Evolutionary conservation across 2,113 vertebrate species (phyloP).

Genomic region (Nyctibius bracteatus): DNA sequence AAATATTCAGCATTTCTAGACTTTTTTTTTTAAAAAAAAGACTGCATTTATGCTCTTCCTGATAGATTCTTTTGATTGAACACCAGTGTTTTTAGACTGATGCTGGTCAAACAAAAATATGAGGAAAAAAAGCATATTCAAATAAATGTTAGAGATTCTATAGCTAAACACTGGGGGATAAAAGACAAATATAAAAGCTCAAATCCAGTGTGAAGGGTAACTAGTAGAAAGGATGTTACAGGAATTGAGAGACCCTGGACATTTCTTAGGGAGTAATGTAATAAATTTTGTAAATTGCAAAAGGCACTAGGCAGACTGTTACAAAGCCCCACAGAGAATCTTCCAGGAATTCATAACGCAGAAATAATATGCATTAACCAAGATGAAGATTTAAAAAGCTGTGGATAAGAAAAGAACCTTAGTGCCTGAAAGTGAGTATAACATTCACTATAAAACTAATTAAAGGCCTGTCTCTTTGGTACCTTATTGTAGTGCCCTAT

Average conservation of each 20-base stretch:
- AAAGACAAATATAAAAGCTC: background rate
- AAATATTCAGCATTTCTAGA: background rate
- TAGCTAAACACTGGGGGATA: background rate
- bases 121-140: background rate
- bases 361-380: background rate
- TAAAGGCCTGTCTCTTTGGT: background rate
- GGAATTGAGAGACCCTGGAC: background rate
- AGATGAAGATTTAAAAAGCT: slow-evolving; percentile 27
- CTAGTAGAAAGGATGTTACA: background rate
- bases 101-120: background rate
- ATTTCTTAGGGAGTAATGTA: slow-evolving; percentile 10
- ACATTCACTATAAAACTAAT: background rate
- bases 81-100: background rate
- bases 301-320: background rate
- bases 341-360: background rate
- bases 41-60: background rate
- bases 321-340: background rate
- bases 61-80: background rate
- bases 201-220: background rate
- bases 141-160: background rate
- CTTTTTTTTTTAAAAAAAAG: background rate
- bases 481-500: background rate
- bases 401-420: background rate
- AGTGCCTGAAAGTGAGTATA: background rate
- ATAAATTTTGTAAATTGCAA: slow-evolving; percentile 7